Evolutionary conservation across 2,113 vertebrate genomes (phyloP).

Genomic region (Grammomys dolichurus): DNA sequence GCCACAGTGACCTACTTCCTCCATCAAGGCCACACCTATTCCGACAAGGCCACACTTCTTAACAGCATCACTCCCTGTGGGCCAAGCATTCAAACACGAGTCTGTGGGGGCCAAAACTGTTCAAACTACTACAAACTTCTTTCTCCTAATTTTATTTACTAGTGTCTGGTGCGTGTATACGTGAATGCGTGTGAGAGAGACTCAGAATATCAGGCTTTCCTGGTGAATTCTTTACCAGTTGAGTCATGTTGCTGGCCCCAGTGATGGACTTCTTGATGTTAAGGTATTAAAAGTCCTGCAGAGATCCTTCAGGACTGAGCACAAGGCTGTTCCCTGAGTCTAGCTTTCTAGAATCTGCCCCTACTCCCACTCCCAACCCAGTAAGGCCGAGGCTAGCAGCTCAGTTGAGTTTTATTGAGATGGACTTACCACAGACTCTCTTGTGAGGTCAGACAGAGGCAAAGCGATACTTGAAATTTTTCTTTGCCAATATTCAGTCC

Average conservation of each 20-base stretch:
- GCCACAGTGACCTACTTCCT: no score
- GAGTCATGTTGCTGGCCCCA: neutral
- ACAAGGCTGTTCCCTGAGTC: neutral
- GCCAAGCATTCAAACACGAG: no score
- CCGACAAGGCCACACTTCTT: no score
- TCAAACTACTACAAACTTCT: no score
- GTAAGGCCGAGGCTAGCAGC: conserved; percentile 78
- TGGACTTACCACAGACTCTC: conserved; percentile 76
- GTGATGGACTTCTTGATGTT: neutral
- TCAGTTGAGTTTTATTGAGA: conserved; percentile 79
- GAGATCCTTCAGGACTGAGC: neutral
- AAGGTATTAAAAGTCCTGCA: conserved; percentile 15
- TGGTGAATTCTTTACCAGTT: neutral
- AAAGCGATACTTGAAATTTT: neutral
- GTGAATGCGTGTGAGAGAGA: neutral
- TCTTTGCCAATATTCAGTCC: conserved; percentile 46
- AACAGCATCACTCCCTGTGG: no score
- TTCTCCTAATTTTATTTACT: neutral
- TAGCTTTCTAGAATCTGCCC: conserved; percentile 8
- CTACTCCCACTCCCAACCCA: conserved; percentile 56
- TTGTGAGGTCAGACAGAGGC: neutral
- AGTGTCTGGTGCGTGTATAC: neutral
- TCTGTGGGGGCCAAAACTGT: no score
- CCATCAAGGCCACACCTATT: no score
- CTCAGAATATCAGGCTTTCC: neutral